Percentiles rank a stretch among this genome's conserved stretches.
Evolutionary conservation across 2,113 vertebrate genomes (phyloP).

Genomic region (Gavia stellata): DNA sequence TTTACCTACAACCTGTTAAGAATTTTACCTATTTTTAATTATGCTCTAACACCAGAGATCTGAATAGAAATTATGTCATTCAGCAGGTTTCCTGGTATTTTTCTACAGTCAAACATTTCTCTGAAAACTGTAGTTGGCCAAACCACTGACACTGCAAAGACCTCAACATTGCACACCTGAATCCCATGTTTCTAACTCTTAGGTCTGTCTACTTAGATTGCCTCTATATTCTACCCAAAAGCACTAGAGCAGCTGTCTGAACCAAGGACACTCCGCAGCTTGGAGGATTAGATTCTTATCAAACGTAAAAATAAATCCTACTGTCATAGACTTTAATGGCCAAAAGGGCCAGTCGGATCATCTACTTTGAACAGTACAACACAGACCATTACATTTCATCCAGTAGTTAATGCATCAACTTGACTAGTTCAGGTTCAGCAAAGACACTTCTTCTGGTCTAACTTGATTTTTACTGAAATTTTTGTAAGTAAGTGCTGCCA

Average conservation of each 20-base stretch:
- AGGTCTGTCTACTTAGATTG: neutral
- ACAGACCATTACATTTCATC: neutral
- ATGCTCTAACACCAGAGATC: neutral
- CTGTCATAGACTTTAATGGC: neutral
- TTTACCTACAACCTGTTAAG: neutral
- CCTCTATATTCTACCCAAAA: neutral
- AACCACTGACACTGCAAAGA: neutral
- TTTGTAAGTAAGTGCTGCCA: neutral
- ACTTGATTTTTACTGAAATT: neutral
- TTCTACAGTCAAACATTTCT: neutral
- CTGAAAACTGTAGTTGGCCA: neutral
- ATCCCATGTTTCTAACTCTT: neutral
- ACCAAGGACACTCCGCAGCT: neutral
- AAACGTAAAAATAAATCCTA: neutral
- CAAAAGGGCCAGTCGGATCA: neutral
- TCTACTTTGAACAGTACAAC: neutral
- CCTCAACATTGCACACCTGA: fast-evolving
- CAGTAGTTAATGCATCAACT: neutral
- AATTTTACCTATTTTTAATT: neutral
- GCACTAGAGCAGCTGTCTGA: neutral
- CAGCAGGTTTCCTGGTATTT: neutral
- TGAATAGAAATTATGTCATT: neutral
- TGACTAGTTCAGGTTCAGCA: neutral
- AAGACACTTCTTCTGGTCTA: neutral
- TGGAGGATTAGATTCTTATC: neutral